These are phyloP conservation scores for Macrostomum lignano DNA, from an alignment of 1,140 invertebrate genomes.

Conservation along the genomic window DNA sequence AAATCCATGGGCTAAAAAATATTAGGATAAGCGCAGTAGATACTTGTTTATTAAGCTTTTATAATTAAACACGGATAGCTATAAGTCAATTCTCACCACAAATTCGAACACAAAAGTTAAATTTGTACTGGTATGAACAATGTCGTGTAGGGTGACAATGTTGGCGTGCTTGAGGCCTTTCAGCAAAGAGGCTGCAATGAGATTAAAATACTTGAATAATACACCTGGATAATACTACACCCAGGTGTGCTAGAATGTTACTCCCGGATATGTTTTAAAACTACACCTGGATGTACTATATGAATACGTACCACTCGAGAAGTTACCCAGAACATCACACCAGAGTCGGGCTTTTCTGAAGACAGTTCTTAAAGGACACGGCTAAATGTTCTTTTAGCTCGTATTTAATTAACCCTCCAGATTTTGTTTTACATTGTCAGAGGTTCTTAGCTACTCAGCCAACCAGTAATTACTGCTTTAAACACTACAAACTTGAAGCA, in stretches of 20 bases:
- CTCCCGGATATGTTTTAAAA: neutral
- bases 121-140: conserved; percentile 75
- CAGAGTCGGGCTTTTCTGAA: too few relatives aligned
- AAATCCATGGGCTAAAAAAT: conserved; percentile 59
- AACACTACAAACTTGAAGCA: neutral
- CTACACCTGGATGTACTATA: too few relatives aligned
- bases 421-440: neutral
- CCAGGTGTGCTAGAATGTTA: neutral
- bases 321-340: too few relatives aligned
- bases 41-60: neutral
- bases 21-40: neutral
- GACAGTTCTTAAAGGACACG: neutral
- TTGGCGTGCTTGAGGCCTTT: conserved; percentile 88
- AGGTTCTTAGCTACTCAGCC: neutral
- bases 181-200: conserved; percentile 46
- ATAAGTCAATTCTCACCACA: conserved; percentile 41
- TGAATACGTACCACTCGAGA: too few relatives aligned
- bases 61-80: neutral
- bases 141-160: conserved; percentile 86
- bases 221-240: neutral
- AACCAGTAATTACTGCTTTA: neutral
- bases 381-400: neutral
- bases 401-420: neutral
- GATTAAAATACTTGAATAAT: conserved; percentile 8
- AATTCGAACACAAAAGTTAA: conserved; percentile 95